Base-by-base conservation (phyloP, 2,888 invertebrate species). In the Synergus umbraculus region DNA sequence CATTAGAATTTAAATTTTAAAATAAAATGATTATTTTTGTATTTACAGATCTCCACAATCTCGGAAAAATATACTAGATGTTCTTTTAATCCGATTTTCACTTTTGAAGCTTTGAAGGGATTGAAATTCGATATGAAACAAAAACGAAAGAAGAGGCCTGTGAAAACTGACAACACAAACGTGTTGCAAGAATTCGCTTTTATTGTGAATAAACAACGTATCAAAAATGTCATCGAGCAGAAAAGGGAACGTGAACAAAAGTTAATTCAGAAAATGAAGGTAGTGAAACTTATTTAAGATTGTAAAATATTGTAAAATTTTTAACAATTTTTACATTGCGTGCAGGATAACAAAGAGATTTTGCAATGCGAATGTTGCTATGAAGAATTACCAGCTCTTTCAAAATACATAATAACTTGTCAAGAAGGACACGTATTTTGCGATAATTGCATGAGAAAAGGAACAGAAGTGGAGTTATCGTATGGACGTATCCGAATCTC, bases 301-400 rank as follows among this genome's bases (percentile, higher is more conserved):
- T 22, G 29, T 29, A 29, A 29, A 41, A 41, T 41, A 41, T 67
- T 22, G 44, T 5, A 22, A 46, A 8, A 10, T 4, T 12, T n/a
- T 67, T 12, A 43, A n/a, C 18, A 4, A 12, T n/a, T 18, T 44
- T 12, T 5, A 7, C 1, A 22, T 44, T 43, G 67, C 12, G 80
- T 86, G 9, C 85, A 90, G 88, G 81, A 78, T 43, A 87, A 83
- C 9, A 90, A 91, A 37, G 87, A 89, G 65, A 88, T 93, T 43
- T 77, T 92, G 15, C 92, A 92, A 79, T 95, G 95, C 87, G 90
- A 90, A 43, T 94, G 94, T 86, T 95, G 95, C 84, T 94, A 83
- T 82, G 94, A 94, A 54, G 89, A 88, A 63, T 78, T 91, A 78
- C 89, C 89, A 9, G 85, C 86, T 5, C 87, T 88, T 77, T 88